A percentile compares a stretch with the other conserved stretches of the same genome.
phyloP scores from a whole-genome alignment of 2,113 vertebrate species.

The Coturnix japonica region DNA sequence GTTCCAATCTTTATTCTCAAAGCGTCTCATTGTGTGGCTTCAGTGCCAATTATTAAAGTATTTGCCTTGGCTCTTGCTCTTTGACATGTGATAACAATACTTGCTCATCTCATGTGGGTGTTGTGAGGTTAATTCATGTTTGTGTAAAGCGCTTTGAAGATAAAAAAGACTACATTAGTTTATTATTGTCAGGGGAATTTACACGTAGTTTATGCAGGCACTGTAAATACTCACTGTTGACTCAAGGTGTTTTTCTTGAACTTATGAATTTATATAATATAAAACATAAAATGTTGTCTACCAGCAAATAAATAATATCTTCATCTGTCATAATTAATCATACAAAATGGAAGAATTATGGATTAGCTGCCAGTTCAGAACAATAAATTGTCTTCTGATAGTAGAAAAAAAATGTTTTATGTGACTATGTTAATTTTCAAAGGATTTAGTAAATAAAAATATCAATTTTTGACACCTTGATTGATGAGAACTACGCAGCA shows the following conservation, averaged over 20 bases:
- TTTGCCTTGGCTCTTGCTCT: constrained; percentile 2
- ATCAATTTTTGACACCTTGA: background rate
- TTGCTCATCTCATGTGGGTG: background rate
- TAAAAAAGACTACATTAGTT: constrained; percentile 27
- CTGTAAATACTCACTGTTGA: constrained; percentile 31
- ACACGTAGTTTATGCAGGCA: constrained; percentile 8
- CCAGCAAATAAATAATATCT: constrained; percentile 10
- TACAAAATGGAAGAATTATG: constrained; percentile 7
- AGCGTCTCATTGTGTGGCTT: background rate
- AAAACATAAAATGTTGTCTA: constrained; percentile 46
- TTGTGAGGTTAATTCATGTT: constrained; percentile 52
- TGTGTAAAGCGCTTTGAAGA: constrained; percentile 42
- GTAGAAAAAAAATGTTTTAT: background rate
- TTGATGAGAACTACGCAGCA: background rate
- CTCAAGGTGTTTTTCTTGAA: constrained; percentile 19
- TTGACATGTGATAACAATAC: constrained; percentile 38
- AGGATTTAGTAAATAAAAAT: constrained; percentile 35
- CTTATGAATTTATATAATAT: constrained; percentile 29
- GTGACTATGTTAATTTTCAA: constrained; percentile 26
- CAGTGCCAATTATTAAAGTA: background rate
- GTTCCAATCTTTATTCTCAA: background rate
- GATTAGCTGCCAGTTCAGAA: constrained; percentile 20
- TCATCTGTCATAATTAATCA: background rate
- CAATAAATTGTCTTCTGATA: constrained; percentile 24
- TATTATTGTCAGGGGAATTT: constrained; percentile 25